phyloP scores from a whole-genome alignment of 2,888 invertebrate genomes.

The Rhingia rostrata region DNA sequence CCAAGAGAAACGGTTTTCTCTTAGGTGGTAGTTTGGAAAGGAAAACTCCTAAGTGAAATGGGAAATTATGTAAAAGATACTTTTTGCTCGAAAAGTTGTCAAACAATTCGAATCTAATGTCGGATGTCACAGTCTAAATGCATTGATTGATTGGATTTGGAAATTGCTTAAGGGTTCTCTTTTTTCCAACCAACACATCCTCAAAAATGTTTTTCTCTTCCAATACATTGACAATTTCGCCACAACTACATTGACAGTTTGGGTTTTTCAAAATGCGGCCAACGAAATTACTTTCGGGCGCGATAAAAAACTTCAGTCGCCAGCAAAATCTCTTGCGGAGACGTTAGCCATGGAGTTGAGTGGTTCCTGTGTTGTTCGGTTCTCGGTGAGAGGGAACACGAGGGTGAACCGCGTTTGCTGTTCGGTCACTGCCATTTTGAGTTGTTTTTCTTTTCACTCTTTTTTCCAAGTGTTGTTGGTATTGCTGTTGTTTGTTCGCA shows the following conservation, averaged over 20 bases:
- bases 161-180: constrained; percentile 15
- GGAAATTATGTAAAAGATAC: background rate
- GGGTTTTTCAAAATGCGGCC: constrained; percentile 50
- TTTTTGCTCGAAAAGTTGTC: background rate
- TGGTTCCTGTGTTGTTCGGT: constrained; percentile 14
- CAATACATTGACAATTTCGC: background rate
- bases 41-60: too few species aligned
- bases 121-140: background rate
- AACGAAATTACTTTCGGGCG: constrained; percentile 38
- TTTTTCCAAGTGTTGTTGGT: constrained; percentile 18
- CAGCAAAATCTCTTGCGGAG: constrained; percentile 60
- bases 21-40: background rate
- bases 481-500: too few species aligned
- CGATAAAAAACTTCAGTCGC: constrained; percentile 59
- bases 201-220: constrained; percentile 2
- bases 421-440: constrained; percentile 63
- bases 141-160: background rate
- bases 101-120: background rate
- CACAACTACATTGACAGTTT: background rate
- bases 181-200: constrained; percentile 1
- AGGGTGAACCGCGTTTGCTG: constrained; percentile 33
- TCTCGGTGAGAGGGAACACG: constrained; percentile 53
- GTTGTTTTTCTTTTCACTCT: constrained; percentile 20
- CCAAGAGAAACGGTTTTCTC: constrained; percentile 32
- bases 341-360: constrained; percentile 47